These are phyloP conservation scores for Halichondria panicea DNA, from an alignment of 37 sponge, comb jelly and placozoan genomes.

Conservation along the genomic window DNA sequence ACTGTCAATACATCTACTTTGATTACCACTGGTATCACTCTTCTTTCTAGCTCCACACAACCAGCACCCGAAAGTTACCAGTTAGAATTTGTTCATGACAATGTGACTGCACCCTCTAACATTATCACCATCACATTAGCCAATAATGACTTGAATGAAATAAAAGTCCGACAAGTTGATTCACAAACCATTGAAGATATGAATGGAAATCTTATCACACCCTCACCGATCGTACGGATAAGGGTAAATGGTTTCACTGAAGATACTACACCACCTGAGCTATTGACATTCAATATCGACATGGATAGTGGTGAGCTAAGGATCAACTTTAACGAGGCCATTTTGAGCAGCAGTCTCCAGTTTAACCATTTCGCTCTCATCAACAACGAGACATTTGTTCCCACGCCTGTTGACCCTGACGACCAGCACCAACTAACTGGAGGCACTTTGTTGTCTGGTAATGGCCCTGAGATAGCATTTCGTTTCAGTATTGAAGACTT, in stretches of 20 bases:
- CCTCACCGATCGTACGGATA: slow-evolving; percentile 5
- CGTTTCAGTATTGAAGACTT: slow-evolving; percentile 54
- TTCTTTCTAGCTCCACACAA: slow-evolving; percentile 25
- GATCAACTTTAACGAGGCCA: slow-evolving; percentile 78
- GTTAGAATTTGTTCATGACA: slow-evolving; percentile 49
- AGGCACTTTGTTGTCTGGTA: slow-evolving; percentile 20
- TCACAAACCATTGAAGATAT: slow-evolving; percentile 66
- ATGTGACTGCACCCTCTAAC: slow-evolving; percentile 41
- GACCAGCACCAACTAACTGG: slow-evolving; percentile 71
- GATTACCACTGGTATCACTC: slow-evolving; percentile 59
- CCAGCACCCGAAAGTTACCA: slow-evolving; percentile 19
- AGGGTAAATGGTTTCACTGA: background rate
- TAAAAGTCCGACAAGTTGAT: slow-evolving; percentile 55
- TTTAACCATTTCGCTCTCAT: slow-evolving; percentile 59
- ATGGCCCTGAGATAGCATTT: slow-evolving; percentile 30
- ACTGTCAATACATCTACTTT: slow-evolving; percentile 79
- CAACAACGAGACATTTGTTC: slow-evolving; percentile 60
- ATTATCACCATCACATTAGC: slow-evolving; percentile 47
- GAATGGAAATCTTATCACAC: slow-evolving; percentile 46
- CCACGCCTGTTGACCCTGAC: slow-evolving; percentile 51
- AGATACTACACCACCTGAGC: slow-evolving; percentile 64
- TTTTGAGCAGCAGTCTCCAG: slow-evolving; percentile 39
- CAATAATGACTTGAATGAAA: slow-evolving; percentile 82
- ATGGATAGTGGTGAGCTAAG: slow-evolving; percentile 73
- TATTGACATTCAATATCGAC: slow-evolving; percentile 69